Conservation (phyloP, 1,140 invertebrate genomes). For the Cydia fagiglandana region DNA sequence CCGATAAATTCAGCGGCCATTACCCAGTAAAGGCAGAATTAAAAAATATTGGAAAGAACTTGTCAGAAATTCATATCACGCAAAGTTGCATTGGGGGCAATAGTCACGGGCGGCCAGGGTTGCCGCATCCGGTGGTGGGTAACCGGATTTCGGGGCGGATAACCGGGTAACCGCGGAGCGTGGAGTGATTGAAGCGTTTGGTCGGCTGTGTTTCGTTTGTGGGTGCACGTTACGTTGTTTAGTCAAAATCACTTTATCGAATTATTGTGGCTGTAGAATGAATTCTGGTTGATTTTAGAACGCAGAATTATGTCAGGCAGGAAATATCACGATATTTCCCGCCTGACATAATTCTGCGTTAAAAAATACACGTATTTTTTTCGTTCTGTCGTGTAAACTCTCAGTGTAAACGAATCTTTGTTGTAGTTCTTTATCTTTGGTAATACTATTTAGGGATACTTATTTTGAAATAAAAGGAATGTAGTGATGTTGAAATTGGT, state of each 20-base stretch:
- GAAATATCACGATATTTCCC: too few relatives aligned
- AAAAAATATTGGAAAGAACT: constrained; percentile 35
- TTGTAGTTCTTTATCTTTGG: too few relatives aligned
- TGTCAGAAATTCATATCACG: constrained; percentile 36
- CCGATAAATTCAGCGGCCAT: constrained; percentile 33
- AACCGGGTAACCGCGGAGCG: neutral
- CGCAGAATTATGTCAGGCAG: too few relatives aligned
- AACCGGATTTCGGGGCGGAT: constrained; percentile 1
- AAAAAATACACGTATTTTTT: too few relatives aligned
- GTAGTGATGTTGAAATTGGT: too few relatives aligned
- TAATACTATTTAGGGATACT: too few relatives aligned
- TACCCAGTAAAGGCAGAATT: constrained; percentile 33
- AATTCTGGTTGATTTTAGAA: too few relatives aligned
- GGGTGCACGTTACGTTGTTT: neutral
- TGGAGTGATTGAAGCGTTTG: neutral
- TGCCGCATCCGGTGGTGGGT: constrained; percentile 16
- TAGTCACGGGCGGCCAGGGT: constrained; percentile 47
- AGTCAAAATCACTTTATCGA: neutral
- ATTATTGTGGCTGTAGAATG: neutral
- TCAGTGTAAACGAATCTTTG: too few relatives aligned
- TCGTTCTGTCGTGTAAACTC: too few relatives aligned
- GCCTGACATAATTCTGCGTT: too few relatives aligned
- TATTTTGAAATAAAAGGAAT: too few relatives aligned
- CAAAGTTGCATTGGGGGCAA: constrained; percentile 38
- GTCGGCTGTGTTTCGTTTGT: neutral